phyloP scores from a whole-genome alignment of 64 coral and sea anemone genomes.

The Actinia equina region DNA sequence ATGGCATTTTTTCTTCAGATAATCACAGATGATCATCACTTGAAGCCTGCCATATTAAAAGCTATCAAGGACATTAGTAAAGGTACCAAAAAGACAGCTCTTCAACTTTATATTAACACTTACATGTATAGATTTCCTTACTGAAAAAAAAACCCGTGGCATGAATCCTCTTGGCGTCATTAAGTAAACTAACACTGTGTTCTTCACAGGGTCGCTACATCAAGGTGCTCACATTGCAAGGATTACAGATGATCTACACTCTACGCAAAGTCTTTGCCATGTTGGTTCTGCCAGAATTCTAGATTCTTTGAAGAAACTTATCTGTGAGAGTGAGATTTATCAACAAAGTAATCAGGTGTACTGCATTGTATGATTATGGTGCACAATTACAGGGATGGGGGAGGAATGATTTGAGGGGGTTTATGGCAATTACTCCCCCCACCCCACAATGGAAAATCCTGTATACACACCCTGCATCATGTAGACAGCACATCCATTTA shows the following conservation, averaged over 20 bases:
- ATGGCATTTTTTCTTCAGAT: not conserved
- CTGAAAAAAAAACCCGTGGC: not conserved
- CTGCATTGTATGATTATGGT: not conserved
- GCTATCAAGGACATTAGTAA: constrained; percentile 4
- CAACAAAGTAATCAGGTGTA: constrained; percentile 6
- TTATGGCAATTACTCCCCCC: no score
- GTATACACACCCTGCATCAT: no score
- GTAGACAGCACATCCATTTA: no score
- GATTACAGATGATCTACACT: constrained; percentile 6
- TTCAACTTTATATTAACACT: not conserved
- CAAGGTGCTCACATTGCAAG: constrained; percentile 10
- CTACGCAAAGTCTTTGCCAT: not conserved
- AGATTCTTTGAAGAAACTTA: not conserved
- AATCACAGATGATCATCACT: constrained; percentile 1
- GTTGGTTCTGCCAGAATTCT: not conserved
- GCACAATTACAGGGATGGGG: not conserved
- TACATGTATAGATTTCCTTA: no score
- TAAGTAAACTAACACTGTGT: no score
- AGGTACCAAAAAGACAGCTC: not conserved
- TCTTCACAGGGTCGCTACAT: constrained; percentile 6
- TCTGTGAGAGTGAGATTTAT: not conserved
- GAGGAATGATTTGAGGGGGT: no score
- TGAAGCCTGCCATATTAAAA: not conserved
- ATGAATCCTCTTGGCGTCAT: no score
- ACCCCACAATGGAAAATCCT: no score